phyloP scores from a whole-genome alignment of 2,113 vertebrate genomes.

The Pongo abelii region DNA sequence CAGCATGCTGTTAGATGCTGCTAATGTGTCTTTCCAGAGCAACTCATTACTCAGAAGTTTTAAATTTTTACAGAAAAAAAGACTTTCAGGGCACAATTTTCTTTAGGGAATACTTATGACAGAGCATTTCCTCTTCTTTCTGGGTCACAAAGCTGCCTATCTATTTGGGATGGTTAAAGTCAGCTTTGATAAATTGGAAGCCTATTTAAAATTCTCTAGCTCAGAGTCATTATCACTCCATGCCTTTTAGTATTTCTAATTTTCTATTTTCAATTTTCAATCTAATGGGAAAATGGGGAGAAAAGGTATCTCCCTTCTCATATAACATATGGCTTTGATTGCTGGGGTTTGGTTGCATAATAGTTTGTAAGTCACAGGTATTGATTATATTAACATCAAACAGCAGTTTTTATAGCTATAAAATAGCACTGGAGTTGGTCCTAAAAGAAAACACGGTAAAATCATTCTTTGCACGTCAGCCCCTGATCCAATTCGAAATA shows the following conservation, averaged over 20 bases:
- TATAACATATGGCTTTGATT: not conserved
- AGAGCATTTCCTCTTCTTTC: conserved; percentile 39
- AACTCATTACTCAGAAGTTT: conserved; percentile 37
- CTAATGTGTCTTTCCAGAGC: not conserved
- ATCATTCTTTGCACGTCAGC: not conserved
- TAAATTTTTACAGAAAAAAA: not conserved
- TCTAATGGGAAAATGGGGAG: not conserved
- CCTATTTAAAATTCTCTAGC: conserved; percentile 53
- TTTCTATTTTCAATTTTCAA: conserved; percentile 44
- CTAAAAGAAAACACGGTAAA: not conserved
- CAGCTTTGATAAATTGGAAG: conserved; percentile 51
- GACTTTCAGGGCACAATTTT: not conserved
- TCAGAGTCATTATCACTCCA: conserved; percentile 49
- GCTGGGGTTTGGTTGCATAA: not conserved
- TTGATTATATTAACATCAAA: conserved; percentile 3
- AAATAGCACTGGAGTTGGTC: not conserved
- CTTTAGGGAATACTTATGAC: not conserved
- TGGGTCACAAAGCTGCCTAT: conserved; percentile 42
- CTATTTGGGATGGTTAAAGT: conserved; percentile 23
- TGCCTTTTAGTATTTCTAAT: conserved; percentile 34
- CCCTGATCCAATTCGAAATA: not conserved
- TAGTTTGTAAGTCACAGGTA: not conserved
- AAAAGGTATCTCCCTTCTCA: not conserved
- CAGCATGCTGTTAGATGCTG: not conserved
- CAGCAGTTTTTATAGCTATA: not conserved